Base-by-base conservation (phyloP, 2,888 invertebrate genomes). In the Leptinotarsa tumamoca region DNA sequence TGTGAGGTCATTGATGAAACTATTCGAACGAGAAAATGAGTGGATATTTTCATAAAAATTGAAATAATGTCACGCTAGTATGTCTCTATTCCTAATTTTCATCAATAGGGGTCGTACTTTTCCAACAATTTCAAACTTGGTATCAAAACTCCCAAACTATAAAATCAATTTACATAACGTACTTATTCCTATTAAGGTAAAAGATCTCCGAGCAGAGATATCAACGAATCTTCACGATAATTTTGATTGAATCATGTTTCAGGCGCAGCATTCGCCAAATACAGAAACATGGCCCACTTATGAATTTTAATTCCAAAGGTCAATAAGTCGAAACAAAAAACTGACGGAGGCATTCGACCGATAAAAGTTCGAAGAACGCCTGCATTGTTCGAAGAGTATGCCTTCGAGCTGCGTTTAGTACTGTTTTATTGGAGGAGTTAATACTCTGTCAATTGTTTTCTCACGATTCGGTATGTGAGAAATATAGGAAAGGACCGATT, bases 191-290 rank as follows among this genome's bases (percentile, higher is more conserved):
- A 58, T 49, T 58, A 70, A 61, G 70, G 70, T 58, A 56, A 3
- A 21, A 68, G 43, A 70, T 67, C 67, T 50, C 67, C 27, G 50
- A 56, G 49, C 52, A 68, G 68, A 54, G 54, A 68, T 54, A 52
- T n/a, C 54, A 58, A 67, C 63, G 33, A 67, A 72, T 72, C 72
- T 56, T 54, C 66, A 72, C 67, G 72, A 72, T 68, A 58, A 72
- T 68, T 72, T 67, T 54, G 72, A 72, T 68, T 68, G 67, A 72
- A 72, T 72, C 72, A 56, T 54, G 72, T 72, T 72, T 50, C 15
- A 67, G 72, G 67, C 52, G 67, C 43, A 67, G 67, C 72, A 17
- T 68, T 72, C 15, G 72, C 67, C 72, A 67, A 58, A 72, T 71
- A 71, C 71, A 51, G 23, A 68, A 68, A 68, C 54, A 58, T 72